Evolutionary conservation across 2,113 vertebrate genomes (phyloP), one percentile per base, ranked within the genome.

Genomic region (Hylia prasina): DNA sequence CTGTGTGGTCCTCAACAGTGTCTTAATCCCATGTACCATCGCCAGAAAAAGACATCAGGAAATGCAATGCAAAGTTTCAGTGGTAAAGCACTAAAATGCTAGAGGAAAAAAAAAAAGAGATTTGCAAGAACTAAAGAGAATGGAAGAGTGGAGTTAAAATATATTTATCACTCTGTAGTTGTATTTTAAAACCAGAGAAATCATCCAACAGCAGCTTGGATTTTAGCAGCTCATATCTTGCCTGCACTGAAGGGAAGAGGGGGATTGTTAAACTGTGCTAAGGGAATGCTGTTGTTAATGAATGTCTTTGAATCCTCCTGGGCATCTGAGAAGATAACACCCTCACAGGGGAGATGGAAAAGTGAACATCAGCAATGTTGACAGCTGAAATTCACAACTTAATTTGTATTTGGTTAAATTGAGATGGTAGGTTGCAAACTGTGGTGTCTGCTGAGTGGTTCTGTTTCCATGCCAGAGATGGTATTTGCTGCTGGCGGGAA

Each of bases 311-410:
- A 77, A 54, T 93, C 47, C 27, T 88, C 33, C 33, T 63, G 42
- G 33, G 27, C 76, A 69, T 3, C 50, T 90, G 79, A 88, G 82
- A 60, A 80, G 33, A 31, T 61, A 92, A 39, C 21, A 47, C 13
- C 11, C 22, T 63, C 76, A 47, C 18, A 70, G 27, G 24, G 54
- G 27, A 83, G 64, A 50, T 9, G 33, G 58, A 79, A 89, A 65
- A 81, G 8, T 31, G 25, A 86, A 13, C 2, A 19, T 25, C 7
- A 3, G 33, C 42, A 56, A 50, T 0, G 0, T 7, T 87, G 25
- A 21, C 54, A 69, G 33, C 20, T 86, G 70, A 82, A 76, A 83
- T 77, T 76, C 86, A 80, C 54, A 66, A 39, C 23, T 80, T 68
- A 31, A 69, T 85, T 50, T 65, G 21, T 37, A 30, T 44, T 84